phyloP scores from a whole-genome alignment of 2,888 invertebrate species.

The Coleophora deauratella region DNA sequence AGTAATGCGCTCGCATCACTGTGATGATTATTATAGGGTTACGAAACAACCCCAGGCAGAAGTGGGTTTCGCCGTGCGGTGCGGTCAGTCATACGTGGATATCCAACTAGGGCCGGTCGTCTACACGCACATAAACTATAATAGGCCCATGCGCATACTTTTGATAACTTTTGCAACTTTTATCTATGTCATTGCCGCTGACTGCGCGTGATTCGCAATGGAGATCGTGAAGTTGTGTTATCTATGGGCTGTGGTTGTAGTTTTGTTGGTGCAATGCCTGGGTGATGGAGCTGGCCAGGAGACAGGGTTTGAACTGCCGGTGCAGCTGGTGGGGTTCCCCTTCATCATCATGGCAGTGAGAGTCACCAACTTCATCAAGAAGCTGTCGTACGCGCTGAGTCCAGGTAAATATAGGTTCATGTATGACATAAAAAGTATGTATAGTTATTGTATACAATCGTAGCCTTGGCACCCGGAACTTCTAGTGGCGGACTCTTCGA shows the following conservation, averaged over 20 bases:
- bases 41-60: conserved; percentile 37
- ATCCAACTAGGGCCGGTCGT: conserved; percentile 19
- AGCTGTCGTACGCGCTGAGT: conserved; percentile 80
- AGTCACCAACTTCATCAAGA: conserved; percentile 87
- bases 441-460: too few species aligned
- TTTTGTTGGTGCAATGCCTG: conserved; percentile 47
- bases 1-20: conserved; percentile 27
- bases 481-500: too few species aligned
- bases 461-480: too few species aligned
- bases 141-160: too few species aligned
- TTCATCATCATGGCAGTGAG: conserved; percentile 87
- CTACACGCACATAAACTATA: too few species aligned
- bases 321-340: conserved; percentile 88
- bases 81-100: conserved; percentile 52
- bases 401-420: conserved; percentile 19
- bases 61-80: conserved; percentile 23
- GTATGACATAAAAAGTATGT: too few species aligned
- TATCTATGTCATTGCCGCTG: conserved; percentile 12
- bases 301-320: conserved; percentile 76
- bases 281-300: conserved; percentile 45
- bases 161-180: too few species aligned
- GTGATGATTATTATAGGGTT: conserved; percentile 30
- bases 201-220: conserved; percentile 48
- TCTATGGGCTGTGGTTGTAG: conserved; percentile 39
- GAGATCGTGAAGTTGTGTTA: conserved; percentile 50